phyloP scores from a whole-genome alignment of 2,113 vertebrate species.

The Zootoca vivipara region DNA sequence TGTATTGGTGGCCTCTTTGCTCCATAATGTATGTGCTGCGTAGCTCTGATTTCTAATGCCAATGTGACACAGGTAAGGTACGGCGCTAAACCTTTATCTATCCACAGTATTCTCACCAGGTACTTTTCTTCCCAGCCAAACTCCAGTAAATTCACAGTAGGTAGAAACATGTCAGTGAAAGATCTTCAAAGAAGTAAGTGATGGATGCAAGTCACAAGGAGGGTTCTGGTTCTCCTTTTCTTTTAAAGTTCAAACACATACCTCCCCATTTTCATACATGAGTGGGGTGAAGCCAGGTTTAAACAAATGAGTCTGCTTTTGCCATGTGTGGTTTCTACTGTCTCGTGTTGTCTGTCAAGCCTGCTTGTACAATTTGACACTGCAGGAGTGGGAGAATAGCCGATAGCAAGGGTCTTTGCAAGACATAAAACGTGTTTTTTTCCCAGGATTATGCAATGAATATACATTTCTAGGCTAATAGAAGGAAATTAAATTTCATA shows the following conservation, averaged over 20 bases:
- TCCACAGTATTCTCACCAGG: not conserved
- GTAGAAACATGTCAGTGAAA: not conserved
- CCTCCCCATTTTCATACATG: not conserved
- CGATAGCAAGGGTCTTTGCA: slow-evolving; percentile 39
- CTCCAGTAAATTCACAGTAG: not conserved
- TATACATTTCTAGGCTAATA: slow-evolving; percentile 21
- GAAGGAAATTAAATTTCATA: slow-evolving; percentile 35
- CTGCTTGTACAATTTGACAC: not conserved
- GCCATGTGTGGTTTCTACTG: not conserved
- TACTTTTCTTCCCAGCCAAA: not conserved
- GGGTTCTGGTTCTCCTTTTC: too few relatives aligned
- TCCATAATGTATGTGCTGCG: not conserved
- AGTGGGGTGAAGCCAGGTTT: not conserved
- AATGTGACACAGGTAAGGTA: not conserved
- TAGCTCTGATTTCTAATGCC: not conserved
- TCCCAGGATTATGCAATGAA: slow-evolving; percentile 36
- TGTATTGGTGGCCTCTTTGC: not conserved
- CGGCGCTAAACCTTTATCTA: not conserved
- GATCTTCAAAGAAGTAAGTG: not conserved
- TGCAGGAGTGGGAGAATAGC: not conserved
- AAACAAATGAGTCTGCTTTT: not conserved
- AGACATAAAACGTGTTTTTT: slow-evolving; percentile 2
- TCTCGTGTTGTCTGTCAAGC: not conserved
- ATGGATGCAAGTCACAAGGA: not conserved
- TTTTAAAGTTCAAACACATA: not conserved